phyloP scores from a whole-genome alignment of 2,888 invertebrate species.

The Pimpla rufipes region DNA sequence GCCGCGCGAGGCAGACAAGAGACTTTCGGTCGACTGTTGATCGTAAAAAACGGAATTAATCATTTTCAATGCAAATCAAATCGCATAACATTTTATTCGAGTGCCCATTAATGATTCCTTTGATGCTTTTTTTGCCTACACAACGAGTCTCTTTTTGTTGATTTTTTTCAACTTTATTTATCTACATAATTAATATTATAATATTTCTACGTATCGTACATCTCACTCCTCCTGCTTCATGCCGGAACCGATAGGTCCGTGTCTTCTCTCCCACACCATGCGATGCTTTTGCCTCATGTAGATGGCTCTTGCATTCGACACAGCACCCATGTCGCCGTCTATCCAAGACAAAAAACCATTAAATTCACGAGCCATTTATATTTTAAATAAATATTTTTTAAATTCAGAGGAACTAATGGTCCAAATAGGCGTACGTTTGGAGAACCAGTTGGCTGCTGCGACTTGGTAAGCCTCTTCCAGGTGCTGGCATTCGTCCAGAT shows the following conservation, averaged over 20 bases:
- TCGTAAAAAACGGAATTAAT: constrained; percentile 9
- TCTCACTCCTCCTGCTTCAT: constrained; percentile 86
- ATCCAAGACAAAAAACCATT: constrained; percentile 73
- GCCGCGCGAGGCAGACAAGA: neutral
- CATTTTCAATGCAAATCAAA: constrained; percentile 15
- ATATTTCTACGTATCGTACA: constrained; percentile 58
- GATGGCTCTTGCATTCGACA: constrained; percentile 90
- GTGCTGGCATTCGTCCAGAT: constrained; percentile 88
- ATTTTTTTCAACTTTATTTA: constrained; percentile 48
- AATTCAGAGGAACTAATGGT: neutral
- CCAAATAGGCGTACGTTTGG: constrained; percentile 92
- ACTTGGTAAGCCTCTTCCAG: constrained; percentile 91
- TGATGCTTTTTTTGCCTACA: neutral
- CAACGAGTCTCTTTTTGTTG: constrained; percentile 28
- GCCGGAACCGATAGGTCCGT: constrained; percentile 92
- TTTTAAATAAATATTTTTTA: neutral
- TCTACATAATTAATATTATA: constrained; percentile 70
- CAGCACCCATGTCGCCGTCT: constrained; percentile 97
- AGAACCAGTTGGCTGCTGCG: constrained; percentile 95
- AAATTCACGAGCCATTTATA: neutral
- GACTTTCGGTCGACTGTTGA: constrained; percentile 40
- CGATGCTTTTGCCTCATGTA: constrained; percentile 99
- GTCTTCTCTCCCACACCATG: constrained; percentile 97
- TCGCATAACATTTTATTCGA: constrained; percentile 38
- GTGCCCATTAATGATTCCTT: constrained; percentile 23